These are phyloP conservation scores for Indicator maculatus DNA, from an alignment of 2,113 vertebrate species.

Conservation along the genomic window DNA sequence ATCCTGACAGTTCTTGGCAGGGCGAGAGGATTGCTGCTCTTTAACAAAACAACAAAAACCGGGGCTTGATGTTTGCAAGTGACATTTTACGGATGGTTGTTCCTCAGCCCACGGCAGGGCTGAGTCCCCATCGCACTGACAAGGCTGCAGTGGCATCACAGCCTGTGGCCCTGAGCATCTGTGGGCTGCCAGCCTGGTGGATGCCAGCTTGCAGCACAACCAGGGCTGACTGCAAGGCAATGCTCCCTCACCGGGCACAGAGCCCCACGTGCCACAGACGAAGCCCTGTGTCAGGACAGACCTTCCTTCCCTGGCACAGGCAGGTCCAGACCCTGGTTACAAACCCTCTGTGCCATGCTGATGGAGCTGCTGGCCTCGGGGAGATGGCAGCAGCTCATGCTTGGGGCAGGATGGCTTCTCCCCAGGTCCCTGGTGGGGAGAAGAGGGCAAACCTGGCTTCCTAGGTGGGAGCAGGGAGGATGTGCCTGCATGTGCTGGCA, in stretches of 20 bases:
- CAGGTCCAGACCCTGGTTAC: background rate
- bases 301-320: background rate
- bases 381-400: background rate
- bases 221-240: background rate
- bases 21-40: conserved; percentile 13
- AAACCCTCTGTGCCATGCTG: background rate
- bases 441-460: fast-evolving
- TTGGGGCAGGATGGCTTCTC: background rate
- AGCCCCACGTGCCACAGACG: background rate
- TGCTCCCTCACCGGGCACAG: fast-evolving
- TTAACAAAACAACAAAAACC: conserved; percentile 31
- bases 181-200: background rate
- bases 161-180: background rate
- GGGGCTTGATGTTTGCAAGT: background rate
- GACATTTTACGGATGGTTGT: conserved; percentile 36
- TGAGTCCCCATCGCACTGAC: background rate
- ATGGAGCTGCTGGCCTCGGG: background rate
- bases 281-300: background rate
- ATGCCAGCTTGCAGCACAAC: background rate
- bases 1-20: conserved; percentile 66
- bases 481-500: fast-evolving
- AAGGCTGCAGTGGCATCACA: background rate
- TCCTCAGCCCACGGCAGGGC: background rate
- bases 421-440: background rate
- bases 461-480: background rate